A percentile compares a stretch with the other conserved stretches of the same genome.
Conservation (phyloP, 2,888 invertebrate species). For the Acanthosepion pharaonis region DNA sequence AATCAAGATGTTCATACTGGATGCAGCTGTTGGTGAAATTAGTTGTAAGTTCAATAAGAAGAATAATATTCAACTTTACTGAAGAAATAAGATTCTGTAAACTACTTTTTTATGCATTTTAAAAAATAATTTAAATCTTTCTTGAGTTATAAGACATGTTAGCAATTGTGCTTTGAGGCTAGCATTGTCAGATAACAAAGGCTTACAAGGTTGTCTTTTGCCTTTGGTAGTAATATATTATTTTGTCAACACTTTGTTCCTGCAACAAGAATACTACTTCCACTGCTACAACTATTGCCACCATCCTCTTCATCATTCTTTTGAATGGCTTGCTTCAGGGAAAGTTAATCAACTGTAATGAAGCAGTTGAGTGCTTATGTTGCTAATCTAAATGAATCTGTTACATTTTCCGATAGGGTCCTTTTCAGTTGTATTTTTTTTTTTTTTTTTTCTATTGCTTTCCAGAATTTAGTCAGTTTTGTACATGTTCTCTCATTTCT, state of each 20-base stretch:
- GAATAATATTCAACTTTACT: no score
- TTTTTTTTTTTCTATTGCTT: neutral
- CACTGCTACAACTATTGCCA: neutral
- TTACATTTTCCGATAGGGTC: neutral
- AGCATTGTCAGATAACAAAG: neutral
- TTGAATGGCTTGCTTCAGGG: slow-evolving; percentile 15
- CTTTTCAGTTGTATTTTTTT: neutral
- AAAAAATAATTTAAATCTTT: no score
- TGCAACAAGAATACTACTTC: neutral
- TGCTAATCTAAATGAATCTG: neutral
- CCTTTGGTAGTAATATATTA: neutral
- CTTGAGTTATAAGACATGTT: neutral
- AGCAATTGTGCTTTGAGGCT: neutral
- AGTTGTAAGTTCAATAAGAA: no score
- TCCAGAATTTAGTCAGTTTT: no score
- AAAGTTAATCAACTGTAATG: slow-evolving; percentile 18
- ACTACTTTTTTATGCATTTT: no score
- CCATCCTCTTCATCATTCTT: neutral
- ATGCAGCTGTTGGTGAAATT: no score
- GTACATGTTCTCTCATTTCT: no score
- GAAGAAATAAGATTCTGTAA: no score
- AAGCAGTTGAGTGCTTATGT: slow-evolving; percentile 1
- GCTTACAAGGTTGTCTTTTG: neutral
- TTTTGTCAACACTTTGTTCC: neutral
- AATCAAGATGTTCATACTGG: no score